Evolutionary conservation across 1,140 invertebrate genomes (phyloP).

Genomic region (Drosophila eugracilis): DNA sequence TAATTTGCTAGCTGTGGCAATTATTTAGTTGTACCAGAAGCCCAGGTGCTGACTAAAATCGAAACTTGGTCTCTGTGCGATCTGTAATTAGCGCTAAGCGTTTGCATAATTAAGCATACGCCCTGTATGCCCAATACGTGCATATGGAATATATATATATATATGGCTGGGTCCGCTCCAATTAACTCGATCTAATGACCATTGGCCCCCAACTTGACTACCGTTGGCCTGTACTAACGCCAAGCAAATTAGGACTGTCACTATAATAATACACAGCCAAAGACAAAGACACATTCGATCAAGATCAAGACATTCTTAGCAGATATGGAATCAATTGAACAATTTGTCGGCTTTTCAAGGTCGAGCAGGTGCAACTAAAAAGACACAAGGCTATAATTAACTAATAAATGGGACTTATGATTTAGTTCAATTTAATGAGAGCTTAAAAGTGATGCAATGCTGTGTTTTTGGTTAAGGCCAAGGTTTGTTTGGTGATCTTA

Average conservation of each 20-base stretch:
- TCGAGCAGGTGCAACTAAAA: constrained; percentile 37
- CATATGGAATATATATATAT: no score
- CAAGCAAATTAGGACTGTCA: constrained; percentile 64
- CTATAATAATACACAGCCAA: constrained; percentile 47
- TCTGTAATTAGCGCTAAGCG: constrained; percentile 67
- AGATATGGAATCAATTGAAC: constrained; percentile 66
- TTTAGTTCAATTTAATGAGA: constrained; percentile 22
- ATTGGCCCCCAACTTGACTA: constrained; percentile 52
- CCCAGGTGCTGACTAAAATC: constrained; percentile 53
- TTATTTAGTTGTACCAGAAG: constrained; percentile 45
- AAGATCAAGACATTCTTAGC: constrained; percentile 59
- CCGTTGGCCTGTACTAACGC: constrained; percentile 33
- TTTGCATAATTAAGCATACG: constrained; percentile 82
- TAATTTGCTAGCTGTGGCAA: constrained; percentile 49
- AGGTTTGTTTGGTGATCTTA: neutral
- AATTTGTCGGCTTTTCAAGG: constrained; percentile 63
- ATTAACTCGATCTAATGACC: constrained; percentile 60
- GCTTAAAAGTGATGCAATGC: constrained; percentile 8
- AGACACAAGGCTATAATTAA: constrained; percentile 47
- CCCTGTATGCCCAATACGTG: constrained; percentile 61
- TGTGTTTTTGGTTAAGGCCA: constrained; percentile 2
- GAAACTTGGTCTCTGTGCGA: constrained; percentile 26
- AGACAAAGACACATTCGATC: constrained; percentile 52
- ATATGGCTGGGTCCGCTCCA: constrained; percentile 29
- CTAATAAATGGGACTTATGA: constrained; percentile 27